Base-by-base conservation (phyloP, 2,797 vertebrate species). In the Lepidocolaptes lacrymiger region DNA sequence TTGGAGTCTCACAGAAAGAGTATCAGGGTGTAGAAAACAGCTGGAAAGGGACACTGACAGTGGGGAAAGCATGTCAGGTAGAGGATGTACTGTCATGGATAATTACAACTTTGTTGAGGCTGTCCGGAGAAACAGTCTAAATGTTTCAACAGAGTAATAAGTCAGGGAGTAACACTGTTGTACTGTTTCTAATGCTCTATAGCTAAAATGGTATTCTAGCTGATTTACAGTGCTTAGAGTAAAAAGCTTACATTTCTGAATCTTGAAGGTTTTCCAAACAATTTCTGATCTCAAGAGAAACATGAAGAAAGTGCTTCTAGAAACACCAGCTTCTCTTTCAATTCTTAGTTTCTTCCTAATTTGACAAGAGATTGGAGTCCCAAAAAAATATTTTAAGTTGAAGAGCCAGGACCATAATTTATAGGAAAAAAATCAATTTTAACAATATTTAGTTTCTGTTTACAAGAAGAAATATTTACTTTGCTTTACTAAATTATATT, bases 381-480 rank as follows among this genome's bases (percentile, higher is more conserved):
- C 62, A 68, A 81, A 52, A 66, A 52, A 39, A 34, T 10, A 6
- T 12, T 78, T 79, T 37, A 32, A 72, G 23, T 51, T 11, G 8
- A 94, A 92, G 55, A 84, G 19, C 6, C 4, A 54, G 24, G 20
- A 49, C 27, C 26, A 30, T 64, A 75, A 95, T 76, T 81, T 82
- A 87, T 12, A 78, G 3, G 7, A 15, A 14, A 55, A 72, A 77
- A 64, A 62, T 49, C n/a, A 34, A 66, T 93, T 94, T 89, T 85
- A 79, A 87, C n/a, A 68, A 49, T 71, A 66, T 93, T 95, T 82
- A 64, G 36, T 68, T 92, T 89, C 81, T 92, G 37, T 92, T 92
- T 93, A 91, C 78, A 68, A 71, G 49, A 87, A 82, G 28, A 95
- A 92, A 83, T 91, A 88, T 89, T 93, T 96, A 71, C 81, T 85